These are phyloP conservation scores for Drosophila novamexicana DNA, from an alignment of 1,140 invertebrate genomes.

Conservation along the genomic window DNA sequence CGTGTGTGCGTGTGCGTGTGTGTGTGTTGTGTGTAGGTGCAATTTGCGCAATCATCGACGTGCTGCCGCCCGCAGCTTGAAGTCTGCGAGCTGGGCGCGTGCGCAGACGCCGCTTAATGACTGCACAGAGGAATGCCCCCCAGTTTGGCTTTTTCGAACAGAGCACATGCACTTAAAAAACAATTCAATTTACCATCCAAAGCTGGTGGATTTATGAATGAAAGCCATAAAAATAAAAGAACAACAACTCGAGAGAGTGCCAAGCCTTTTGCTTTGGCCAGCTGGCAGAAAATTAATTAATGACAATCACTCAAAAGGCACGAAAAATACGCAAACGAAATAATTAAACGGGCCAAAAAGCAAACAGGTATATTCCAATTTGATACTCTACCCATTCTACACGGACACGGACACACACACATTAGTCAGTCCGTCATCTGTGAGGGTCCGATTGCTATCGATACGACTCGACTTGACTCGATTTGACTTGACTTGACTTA, in stretches of 20 bases:
- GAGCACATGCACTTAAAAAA: constrained; percentile 67
- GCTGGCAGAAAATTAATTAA: constrained; percentile 73
- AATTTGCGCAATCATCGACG: constrained; percentile 79
- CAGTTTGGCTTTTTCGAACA: constrained; percentile 18
- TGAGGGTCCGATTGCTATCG: constrained; percentile 37
- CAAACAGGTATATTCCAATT: constrained; percentile 81
- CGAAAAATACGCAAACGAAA: constrained; percentile 80
- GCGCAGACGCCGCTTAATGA: constrained; percentile 66
- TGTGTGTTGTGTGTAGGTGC: constrained; percentile 68
- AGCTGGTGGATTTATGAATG: constrained; percentile 73
- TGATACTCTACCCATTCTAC: constrained; percentile 61
- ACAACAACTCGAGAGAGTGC: not conserved
- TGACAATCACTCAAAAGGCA: constrained; percentile 78
- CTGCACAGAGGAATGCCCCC: constrained; percentile 57
- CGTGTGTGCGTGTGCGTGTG: constrained; percentile 20
- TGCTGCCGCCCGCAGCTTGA: constrained; percentile 1
- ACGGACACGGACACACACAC: constrained; percentile 29
- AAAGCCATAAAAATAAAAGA: constrained; percentile 42
- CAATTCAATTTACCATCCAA: constrained; percentile 71
- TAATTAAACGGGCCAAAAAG: constrained; percentile 66
- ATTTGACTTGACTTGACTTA: not conserved
- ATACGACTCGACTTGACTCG: constrained; percentile 10
- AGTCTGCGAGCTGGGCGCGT: constrained; percentile 60
- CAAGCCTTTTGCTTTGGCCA: constrained; percentile 24
- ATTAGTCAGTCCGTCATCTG: constrained; percentile 68